A percentile compares a stretch with the other conserved stretches of the same genome.
phyloP scores from a whole-genome alignment of 2,888 invertebrate species.

The Xanthorhoe spadicearia region DNA sequence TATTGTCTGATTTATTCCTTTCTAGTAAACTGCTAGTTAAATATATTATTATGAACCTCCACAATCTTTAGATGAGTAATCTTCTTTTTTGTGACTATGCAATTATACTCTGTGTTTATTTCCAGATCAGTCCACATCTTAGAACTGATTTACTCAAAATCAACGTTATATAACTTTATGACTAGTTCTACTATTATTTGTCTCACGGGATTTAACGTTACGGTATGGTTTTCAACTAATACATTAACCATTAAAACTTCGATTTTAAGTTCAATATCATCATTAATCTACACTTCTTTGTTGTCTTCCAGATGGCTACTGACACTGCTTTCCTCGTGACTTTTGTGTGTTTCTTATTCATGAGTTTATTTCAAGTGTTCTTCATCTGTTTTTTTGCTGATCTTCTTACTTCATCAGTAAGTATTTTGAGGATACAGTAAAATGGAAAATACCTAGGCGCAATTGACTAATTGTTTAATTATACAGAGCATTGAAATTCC shows the following conservation, averaged over 20 bases:
- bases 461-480: background rate
- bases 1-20: no score
- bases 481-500: constrained; percentile 59
- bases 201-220: constrained; percentile 66
- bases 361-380: constrained; percentile 63
- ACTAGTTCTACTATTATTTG: constrained; percentile 65
- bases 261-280: no score
- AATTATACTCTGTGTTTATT: background rate
- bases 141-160: constrained; percentile 58
- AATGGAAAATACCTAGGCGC: no score
- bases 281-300: background rate
- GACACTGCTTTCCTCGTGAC: constrained; percentile 51
- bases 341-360: constrained; percentile 59
- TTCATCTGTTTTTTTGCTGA: constrained; percentile 69
- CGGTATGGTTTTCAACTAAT: constrained; percentile 47
- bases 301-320: constrained; percentile 55
- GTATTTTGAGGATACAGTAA: no score
- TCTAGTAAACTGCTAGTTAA: no score
- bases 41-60: no score
- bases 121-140: constrained; percentile 55
- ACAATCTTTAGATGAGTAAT: no score
- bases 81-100: no score
- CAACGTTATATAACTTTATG: constrained; percentile 62
- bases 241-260: background rate
- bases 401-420: constrained; percentile 63